Evolutionary conservation across 2,888 invertebrate genomes (phyloP).

Genomic region (Ferrisia virgata): DNA sequence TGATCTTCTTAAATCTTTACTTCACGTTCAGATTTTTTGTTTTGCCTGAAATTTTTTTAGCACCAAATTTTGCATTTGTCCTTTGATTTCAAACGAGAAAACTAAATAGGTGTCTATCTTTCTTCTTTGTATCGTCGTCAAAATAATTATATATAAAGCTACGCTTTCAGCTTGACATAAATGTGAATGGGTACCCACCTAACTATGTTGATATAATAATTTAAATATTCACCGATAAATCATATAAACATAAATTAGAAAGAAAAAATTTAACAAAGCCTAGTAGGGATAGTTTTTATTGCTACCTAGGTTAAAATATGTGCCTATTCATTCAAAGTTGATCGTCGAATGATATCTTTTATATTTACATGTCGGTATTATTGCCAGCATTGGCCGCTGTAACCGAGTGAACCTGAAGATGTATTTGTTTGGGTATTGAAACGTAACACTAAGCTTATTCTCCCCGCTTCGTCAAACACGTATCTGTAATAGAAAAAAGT

Average conservation of each 20-base stretch:
- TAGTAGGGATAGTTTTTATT: not conserved
- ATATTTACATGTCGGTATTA: not conserved
- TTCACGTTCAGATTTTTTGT: too few relatives aligned
- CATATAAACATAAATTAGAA: not conserved
- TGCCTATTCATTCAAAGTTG: not conserved
- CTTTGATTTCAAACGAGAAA: too few relatives aligned
- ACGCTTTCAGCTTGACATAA: too few relatives aligned
- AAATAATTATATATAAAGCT: too few relatives aligned
- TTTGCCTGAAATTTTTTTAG: too few relatives aligned
- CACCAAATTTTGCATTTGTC: too few relatives aligned
- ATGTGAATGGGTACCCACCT: too few relatives aligned
- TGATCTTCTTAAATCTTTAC: too few relatives aligned
- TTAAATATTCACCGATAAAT: too few relatives aligned
- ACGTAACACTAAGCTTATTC: conserved; percentile 27
- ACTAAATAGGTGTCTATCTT: too few relatives aligned
- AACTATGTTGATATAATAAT: too few relatives aligned
- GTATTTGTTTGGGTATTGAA: conserved; percentile 37
- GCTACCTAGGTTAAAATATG: not conserved
- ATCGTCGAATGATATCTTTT: not conserved
- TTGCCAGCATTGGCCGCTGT: conserved; percentile 18
- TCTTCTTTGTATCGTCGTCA: too few relatives aligned
- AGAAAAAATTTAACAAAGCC: not conserved
- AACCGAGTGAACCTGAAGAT: conserved; percentile 41
- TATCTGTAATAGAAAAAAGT: conserved; percentile 31
- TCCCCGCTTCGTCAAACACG: conserved; percentile 31